These are phyloP conservation scores for Phenganax subtilis DNA, from an alignment of 92 coral and sea anemone species.

Conservation along the genomic window DNA sequence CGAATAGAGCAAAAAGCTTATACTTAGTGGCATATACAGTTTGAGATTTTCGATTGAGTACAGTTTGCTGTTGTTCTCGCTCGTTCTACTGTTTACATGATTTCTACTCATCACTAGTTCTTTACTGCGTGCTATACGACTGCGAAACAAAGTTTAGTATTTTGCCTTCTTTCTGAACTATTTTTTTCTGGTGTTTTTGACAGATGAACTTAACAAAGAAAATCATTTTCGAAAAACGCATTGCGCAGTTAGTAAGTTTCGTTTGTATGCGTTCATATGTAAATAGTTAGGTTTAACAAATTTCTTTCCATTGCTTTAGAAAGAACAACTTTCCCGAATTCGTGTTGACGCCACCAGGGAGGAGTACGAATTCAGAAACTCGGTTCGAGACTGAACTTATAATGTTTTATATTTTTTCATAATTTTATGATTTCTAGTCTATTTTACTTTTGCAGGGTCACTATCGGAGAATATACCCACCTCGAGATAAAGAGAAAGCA, in stretches of 20 bases:
- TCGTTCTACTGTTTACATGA: too few relatives aligned
- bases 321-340: constrained; percentile 68
- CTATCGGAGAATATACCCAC: constrained; percentile 78
- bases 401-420: background rate
- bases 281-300: background rate
- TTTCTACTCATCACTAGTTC: too few relatives aligned
- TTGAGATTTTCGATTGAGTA: too few relatives aligned
- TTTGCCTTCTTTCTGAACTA: background rate
- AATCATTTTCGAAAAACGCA: constrained; percentile 69
- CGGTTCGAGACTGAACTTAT: constrained; percentile 51
- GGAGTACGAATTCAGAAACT: constrained; percentile 81
- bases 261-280: background rate
- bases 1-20: too few relatives aligned
- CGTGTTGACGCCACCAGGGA: constrained; percentile 82
- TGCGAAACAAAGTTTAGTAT: background rate
- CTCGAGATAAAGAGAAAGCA: constrained; percentile 69
- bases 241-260: constrained; percentile 70
- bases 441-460: constrained; percentile 57
- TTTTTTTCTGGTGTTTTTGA: constrained; percentile 2
- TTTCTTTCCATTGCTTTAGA: constrained; percentile 40
- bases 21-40: too few relatives aligned
- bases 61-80: too few relatives aligned
- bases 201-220: constrained; percentile 78
- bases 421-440: background rate
- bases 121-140: too few relatives aligned